Conservation (phyloP, 53 echinoderm and acorn worm genomes). For the Hippasteria phrygiana region DNA sequence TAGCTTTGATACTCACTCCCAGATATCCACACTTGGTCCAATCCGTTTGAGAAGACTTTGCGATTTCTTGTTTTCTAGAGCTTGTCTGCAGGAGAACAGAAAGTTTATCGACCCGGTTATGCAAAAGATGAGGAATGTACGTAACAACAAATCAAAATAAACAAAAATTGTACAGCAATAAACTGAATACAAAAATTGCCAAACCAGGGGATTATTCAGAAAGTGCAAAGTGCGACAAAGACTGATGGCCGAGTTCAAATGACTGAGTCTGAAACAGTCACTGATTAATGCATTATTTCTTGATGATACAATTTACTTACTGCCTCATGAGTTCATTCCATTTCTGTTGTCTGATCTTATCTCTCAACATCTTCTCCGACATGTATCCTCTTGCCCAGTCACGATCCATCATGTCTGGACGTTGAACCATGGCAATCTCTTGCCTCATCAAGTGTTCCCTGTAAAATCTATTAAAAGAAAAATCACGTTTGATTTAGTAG, state of each 20-base stretch:
- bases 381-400: constrained; percentile 87
- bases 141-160: not conserved
- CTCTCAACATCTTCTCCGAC: constrained; percentile 73
- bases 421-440: constrained; percentile 76
- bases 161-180: not conserved
- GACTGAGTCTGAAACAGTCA: too few relatives aligned
- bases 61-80: constrained; percentile 75
- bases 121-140: not conserved
- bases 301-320: constrained; percentile 56
- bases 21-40: constrained; percentile 92
- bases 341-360: constrained; percentile 77
- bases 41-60: constrained; percentile 78
- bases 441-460: constrained; percentile 73
- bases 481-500: not conserved
- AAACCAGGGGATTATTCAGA: too few relatives aligned
- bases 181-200: too few relatives aligned
- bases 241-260: too few relatives aligned
- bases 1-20: constrained; percentile 83
- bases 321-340: constrained; percentile 65
- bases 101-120: not conserved
- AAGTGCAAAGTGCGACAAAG: too few relatives aligned
- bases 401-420: constrained; percentile 69
- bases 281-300: not conserved
- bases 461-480: constrained; percentile 56
- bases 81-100: constrained; percentile 71